Evolutionary conservation across 1,140 invertebrate species (phyloP).

Genomic region (Batillaria attramentaria): DNA sequence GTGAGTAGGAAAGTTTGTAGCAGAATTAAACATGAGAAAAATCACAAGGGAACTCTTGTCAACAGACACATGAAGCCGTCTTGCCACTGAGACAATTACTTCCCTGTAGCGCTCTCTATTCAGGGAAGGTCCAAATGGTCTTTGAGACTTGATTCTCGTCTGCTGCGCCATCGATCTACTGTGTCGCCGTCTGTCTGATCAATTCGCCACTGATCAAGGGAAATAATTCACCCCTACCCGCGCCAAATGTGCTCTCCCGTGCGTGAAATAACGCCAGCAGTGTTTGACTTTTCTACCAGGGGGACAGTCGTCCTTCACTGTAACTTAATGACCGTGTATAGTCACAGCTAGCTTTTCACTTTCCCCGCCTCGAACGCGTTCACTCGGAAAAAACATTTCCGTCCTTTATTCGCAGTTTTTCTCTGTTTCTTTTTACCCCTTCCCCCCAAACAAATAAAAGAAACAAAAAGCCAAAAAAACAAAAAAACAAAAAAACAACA

Average conservation of each 20-base stretch:
- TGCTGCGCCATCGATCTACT: background rate
- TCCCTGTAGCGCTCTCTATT: background rate
- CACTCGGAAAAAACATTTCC: no score
- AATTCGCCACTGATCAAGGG: conserved; percentile 7
- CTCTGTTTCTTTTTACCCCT: no score
- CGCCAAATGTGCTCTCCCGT: background rate
- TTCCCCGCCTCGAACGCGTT: no score
- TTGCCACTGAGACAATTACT: no score
- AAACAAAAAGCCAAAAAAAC: no score
- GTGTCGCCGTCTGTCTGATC: background rate
- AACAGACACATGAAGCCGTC: background rate
- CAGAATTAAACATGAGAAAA: background rate
- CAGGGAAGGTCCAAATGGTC: background rate
- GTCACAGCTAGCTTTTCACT: no score
- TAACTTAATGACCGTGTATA: no score
- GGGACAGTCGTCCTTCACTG: no score
- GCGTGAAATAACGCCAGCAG: conserved; percentile 16
- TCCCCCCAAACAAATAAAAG: no score
- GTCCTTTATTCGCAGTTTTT: no score
- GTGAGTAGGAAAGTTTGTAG: background rate
- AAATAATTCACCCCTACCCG: background rate
- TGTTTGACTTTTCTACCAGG: no score
- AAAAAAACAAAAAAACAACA: no score
- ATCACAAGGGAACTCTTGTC: background rate
- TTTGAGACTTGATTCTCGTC: background rate